Evolutionary conservation across 2,888 invertebrate genomes (phyloP).

Genomic region (Cheilosia scutellata): DNA sequence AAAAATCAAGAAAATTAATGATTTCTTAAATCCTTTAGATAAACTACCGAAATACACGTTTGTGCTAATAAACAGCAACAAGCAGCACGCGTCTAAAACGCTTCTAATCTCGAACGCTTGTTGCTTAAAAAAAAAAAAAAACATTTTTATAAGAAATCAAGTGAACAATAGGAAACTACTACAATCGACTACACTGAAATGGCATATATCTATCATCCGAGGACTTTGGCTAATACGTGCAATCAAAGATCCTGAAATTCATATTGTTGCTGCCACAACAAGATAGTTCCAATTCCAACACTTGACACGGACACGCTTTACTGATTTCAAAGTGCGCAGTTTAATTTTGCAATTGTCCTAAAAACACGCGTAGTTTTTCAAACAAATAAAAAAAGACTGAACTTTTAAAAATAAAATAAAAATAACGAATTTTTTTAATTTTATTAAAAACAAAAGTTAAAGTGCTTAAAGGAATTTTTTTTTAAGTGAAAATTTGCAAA

Average conservation of each 20-base stretch:
- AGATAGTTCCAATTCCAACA: conserved; percentile 28
- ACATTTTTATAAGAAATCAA: conserved; percentile 5
- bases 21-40: conserved; percentile 35
- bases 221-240: conserved; percentile 65
- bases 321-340: neutral
- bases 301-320: neutral
- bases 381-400: conserved; percentile 56
- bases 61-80: conserved; percentile 62
- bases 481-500: conserved; percentile 54
- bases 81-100: conserved; percentile 54
- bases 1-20: conserved; percentile 41
- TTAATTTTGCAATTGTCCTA: conserved; percentile 56
- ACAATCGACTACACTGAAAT: conserved; percentile 57
- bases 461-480: neutral
- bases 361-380: neutral
- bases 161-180: conserved; percentile 26
- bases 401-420: conserved; percentile 2
- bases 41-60: conserved; percentile 8
- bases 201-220: conserved; percentile 54
- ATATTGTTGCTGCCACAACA: conserved; percentile 14
- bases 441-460: neutral
- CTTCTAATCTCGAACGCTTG: conserved; percentile 12
- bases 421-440: neutral
- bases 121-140: conserved; percentile 10
- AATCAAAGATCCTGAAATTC: conserved; percentile 57